A percentile compares a stretch with the other conserved stretches of the same genome.
Conservation (phyloP, 2,113 vertebrate species). For the Opisthocomus hoazin region DNA sequence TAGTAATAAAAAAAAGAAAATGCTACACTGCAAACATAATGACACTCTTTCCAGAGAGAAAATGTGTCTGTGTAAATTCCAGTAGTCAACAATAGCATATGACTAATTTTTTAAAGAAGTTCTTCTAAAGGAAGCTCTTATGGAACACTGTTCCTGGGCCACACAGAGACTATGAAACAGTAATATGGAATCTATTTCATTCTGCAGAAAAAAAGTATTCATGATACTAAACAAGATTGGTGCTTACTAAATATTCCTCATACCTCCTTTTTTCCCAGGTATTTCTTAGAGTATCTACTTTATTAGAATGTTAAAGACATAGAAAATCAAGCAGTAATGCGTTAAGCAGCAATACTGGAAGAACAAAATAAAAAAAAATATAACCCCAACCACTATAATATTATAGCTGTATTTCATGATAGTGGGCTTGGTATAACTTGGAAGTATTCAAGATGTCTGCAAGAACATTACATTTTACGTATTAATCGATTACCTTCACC, state of each 20-base stretch:
- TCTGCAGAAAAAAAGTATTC: background rate
- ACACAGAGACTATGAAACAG: background rate
- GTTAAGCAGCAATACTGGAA: background rate
- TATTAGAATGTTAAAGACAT: background rate
- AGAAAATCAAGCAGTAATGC: background rate
- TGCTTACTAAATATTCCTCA: background rate
- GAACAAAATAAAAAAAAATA: background rate
- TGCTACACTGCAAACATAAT: accelerated
- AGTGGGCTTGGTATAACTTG: background rate
- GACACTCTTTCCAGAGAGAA: background rate
- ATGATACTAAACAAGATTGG: background rate
- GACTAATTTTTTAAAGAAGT: background rate
- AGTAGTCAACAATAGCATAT: background rate
- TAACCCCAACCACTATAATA: background rate
- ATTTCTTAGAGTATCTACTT: background rate
- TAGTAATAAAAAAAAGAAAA: background rate
- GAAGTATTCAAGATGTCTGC: background rate
- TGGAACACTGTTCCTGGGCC: background rate
- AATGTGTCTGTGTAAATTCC: background rate
- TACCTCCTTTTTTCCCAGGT: background rate
- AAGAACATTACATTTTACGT: background rate
- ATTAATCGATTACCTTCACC: background rate
- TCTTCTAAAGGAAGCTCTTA: background rate
- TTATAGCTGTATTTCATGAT: background rate
- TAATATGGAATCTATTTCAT: background rate